These are phyloP conservation scores for Hemitrygon akajei DNA, from an alignment of 2,797 vertebrate species.

Conservation along the genomic window DNA sequence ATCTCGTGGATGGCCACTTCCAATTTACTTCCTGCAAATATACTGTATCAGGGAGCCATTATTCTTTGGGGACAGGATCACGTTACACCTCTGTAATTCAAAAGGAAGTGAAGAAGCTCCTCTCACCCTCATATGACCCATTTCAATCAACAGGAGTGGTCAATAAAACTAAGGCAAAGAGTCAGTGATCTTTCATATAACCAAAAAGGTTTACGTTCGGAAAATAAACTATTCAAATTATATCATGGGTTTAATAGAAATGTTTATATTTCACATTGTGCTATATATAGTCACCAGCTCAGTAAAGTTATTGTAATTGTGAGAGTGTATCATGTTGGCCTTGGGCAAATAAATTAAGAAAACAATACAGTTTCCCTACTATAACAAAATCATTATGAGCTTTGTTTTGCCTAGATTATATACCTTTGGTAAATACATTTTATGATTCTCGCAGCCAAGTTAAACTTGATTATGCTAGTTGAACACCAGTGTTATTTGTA, in stretches of 20 bases:
- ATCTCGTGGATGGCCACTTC: neutral
- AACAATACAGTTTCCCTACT: no score
- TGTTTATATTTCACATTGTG: neutral
- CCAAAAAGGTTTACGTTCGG: neutral
- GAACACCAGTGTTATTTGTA: neutral
- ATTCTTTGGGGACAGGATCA: neutral
- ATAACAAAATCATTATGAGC: neutral
- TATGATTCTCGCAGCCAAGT: neutral
- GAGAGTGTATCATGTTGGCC: neutral
- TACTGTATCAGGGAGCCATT: neutral
- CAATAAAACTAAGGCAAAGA: neutral
- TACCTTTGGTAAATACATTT: neutral
- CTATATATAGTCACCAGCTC: neutral
- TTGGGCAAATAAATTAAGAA: conserved; percentile 11
- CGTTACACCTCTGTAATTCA: neutral
- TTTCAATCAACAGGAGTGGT: neutral
- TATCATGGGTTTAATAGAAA: no score
- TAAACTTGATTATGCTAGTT: neutral
- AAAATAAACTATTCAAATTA: neutral
- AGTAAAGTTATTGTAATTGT: neutral
- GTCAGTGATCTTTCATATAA: neutral
- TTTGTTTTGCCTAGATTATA: neutral
- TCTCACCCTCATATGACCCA: neutral
- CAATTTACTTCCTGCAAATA: neutral
- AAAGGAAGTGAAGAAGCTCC: neutral